Evolutionary conservation across 2,113 vertebrate genomes (phyloP).

Genomic region (Takifugu bimaculatus): DNA sequence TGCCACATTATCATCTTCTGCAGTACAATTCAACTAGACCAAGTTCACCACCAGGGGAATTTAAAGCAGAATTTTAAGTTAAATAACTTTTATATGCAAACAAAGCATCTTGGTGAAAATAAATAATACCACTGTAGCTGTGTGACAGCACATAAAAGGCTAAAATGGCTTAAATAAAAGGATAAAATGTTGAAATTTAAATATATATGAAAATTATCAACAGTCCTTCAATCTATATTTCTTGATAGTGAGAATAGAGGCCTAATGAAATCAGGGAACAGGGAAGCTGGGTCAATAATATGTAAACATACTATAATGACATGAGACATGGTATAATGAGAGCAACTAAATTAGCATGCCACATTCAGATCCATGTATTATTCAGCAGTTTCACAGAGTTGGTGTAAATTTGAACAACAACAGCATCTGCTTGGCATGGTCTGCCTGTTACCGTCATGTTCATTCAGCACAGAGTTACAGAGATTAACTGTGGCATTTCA

Average conservation of each 20-base stretch:
- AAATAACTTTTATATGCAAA: no score
- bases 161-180: not conserved
- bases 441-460: constrained; percentile 33
- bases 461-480: constrained; percentile 44
- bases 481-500: constrained; percentile 56
- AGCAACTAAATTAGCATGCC: constrained; percentile 36
- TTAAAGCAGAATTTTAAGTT: no score
- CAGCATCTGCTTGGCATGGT: constrained; percentile 58
- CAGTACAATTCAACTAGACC: no score
- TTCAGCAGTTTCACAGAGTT: constrained; percentile 46
- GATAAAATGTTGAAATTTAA: no score
- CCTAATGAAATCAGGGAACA: constrained; percentile 23
- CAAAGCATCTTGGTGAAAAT: no score
- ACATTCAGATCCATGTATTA: constrained; percentile 50
- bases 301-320: constrained; percentile 8
- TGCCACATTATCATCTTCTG: no score
- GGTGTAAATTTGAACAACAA: constrained; percentile 47
- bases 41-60: no score
- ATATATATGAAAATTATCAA: no score
- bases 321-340: constrained; percentile 26
- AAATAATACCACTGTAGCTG: not conserved
- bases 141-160: not conserved
- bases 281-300: constrained; percentile 10
- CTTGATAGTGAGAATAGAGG: not conserved
- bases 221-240: no score